A percentile compares a stretch with the other conserved stretches of the same genome.
These are phyloP conservation scores for Gouania willdenowi DNA, from an alignment of 2,797 vertebrate species.

Conservation along the genomic window DNA sequence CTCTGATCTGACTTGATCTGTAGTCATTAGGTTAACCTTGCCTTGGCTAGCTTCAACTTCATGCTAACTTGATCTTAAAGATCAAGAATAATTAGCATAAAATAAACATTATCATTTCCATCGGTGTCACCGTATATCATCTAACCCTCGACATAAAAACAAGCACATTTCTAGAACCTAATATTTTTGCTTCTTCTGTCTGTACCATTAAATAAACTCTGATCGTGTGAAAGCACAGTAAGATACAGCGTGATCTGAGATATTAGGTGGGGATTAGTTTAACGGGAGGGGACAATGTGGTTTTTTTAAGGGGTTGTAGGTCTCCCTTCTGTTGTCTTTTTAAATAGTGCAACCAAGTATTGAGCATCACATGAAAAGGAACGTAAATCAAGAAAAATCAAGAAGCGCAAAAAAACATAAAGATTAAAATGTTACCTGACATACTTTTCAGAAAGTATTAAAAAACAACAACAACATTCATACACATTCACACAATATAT, in stretches of 20 bases:
- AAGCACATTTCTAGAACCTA: background rate
- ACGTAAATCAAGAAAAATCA: conserved; percentile 40
- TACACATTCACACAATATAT: conserved; percentile 77
- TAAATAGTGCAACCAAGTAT: conserved; percentile 70
- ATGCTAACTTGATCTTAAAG: too few relatives aligned
- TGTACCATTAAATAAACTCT: conserved; percentile 14
- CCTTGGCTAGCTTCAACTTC: too few relatives aligned
- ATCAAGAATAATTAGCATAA: too few relatives aligned
- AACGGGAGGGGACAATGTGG: too few relatives aligned
- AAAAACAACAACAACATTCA: conserved; percentile 74
- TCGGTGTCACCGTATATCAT: too few relatives aligned
- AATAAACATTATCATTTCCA: too few relatives aligned
- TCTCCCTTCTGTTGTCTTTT: conserved; percentile 18
- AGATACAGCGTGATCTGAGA: conserved; percentile 13
- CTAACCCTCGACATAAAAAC: background rate
- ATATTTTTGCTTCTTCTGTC: background rate
- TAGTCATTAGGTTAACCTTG: too few relatives aligned
- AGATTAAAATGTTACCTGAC: conserved; percentile 55
- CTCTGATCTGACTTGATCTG: too few relatives aligned
- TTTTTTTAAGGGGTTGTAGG: conserved; percentile 13
- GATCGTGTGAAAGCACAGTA: conserved; percentile 26
- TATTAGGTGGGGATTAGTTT: too few relatives aligned
- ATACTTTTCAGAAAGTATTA: conserved; percentile 69
- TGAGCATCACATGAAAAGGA: conserved; percentile 46
- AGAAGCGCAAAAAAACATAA: conserved; percentile 39